Conservation (phyloP, 2,888 invertebrate genomes). For the Nymphalis urticae region DNA sequence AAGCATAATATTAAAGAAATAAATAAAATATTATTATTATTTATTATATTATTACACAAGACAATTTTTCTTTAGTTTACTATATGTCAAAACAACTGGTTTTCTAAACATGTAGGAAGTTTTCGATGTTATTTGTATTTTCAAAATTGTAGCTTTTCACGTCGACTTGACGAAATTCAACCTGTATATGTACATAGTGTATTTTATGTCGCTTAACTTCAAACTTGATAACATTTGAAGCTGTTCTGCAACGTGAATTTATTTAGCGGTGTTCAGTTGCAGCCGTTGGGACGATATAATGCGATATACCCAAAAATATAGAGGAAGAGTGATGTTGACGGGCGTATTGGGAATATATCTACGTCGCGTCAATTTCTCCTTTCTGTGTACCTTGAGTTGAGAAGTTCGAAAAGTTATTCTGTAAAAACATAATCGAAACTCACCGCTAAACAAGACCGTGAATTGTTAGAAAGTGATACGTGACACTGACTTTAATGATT, state of each 20-base stretch:
- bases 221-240: slow-evolving; percentile 6
- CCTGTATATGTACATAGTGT: not conserved
- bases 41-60: too few species aligned
- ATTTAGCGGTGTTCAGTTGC: slow-evolving; percentile 31
- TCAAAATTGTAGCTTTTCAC: not conserved
- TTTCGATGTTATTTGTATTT: not conserved
- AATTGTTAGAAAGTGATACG: too few species aligned
- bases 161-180: not conserved
- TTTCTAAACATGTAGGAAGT: too few species aligned
- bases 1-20: too few species aligned
- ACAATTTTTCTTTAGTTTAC: too few species aligned
- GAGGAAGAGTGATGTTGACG: slow-evolving; percentile 2
- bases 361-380: slow-evolving; percentile 1
- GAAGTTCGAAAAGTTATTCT: not conserved
- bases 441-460: too few species aligned
- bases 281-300: slow-evolving; percentile 27
- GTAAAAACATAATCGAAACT: too few species aligned
- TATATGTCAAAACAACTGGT: too few species aligned
- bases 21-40: too few species aligned
- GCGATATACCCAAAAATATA: slow-evolving; percentile 32
- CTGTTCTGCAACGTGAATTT: slow-evolving; percentile 14
- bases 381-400: not conserved
- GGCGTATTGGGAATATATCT: slow-evolving; percentile 9
- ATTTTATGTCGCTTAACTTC: not conserved
- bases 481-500: too few species aligned